These are phyloP conservation scores for Erithacus rubecula DNA, from an alignment of 2,797 vertebrate genomes.

Conservation along the genomic window DNA sequence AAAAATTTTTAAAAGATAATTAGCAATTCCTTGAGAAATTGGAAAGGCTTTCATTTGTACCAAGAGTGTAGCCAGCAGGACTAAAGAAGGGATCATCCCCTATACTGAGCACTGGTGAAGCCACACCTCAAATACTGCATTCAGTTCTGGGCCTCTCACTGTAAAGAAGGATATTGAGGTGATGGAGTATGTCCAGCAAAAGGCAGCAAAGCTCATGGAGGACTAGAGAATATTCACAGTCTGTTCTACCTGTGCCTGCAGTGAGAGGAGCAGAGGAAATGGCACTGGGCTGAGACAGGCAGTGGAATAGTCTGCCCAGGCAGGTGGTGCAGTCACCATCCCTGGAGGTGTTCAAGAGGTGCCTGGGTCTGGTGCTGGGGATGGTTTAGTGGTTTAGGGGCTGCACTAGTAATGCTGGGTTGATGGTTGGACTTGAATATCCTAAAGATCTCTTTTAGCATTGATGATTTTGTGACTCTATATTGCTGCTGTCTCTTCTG, in stretches of 20 bases:
- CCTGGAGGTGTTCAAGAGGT: not conserved
- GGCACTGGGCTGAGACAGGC: not conserved
- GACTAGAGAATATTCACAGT: not conserved
- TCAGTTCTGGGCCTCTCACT: not conserved
- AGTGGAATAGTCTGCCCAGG: not conserved
- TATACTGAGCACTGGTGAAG: not conserved
- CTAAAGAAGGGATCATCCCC: not conserved
- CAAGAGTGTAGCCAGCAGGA: not conserved
- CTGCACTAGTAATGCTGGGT: not conserved
- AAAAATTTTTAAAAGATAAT: not conserved
- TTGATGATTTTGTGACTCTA: not conserved
- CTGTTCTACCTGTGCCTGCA: not conserved
- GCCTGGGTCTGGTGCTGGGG: not conserved
- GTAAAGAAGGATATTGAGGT: not conserved
- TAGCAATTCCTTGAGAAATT: not conserved
- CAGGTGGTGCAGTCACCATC: not conserved
- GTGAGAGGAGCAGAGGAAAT: not conserved
- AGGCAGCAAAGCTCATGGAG: not conserved
- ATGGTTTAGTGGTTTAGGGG: not conserved
- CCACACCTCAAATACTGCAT: not conserved
- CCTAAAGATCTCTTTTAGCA: not conserved
- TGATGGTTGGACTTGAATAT: not conserved
- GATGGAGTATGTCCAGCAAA: rapidly evolving
- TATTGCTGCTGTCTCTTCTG: not conserved
- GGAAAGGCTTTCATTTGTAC: not conserved